Base-by-base conservation (phyloP, 1,140 invertebrate species). In the Tetragnatha versicolor region DNA sequence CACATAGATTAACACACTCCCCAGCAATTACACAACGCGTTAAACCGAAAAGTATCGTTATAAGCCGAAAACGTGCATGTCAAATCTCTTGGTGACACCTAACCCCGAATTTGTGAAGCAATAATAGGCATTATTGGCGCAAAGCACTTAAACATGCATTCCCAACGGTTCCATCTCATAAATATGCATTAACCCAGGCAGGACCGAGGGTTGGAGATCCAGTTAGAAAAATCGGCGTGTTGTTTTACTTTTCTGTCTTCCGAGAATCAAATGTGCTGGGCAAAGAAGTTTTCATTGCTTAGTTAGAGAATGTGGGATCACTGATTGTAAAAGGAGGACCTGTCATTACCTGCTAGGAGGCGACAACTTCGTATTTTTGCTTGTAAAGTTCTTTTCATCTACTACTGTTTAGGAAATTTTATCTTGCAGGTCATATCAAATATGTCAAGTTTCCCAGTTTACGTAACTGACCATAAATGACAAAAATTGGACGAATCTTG, bases 1-100 rank as follows among this genome's bases (percentile, higher is more conserved):
- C n/a, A n/a, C n/a, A n/a, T n/a, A n/a, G n/a, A n/a, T n/a, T n/a
- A n/a, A n/a, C n/a, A n/a, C n/a, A n/a, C n/a, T 14, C 17, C 51
- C 51, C 27, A 14, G 29, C 29, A 35, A 58, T 58, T 58, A 58
- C 29, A 31, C 31, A 58, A 58, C 27, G 5, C 3, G n/a, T 27
- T 58, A 58, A 58, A 58, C 29, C 29, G 55, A n/a, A 58, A 58
- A 58, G 31, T 58, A 58, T n/a, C 55, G 55, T n/a, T n/a, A 31
- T 5, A 27, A 33, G 55, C 27, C 14, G 35, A 53, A 42, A 42
- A 42, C 20, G 22, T 25, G 20, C n/a, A 42, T 6, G 29, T 12
- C 14, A 31, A 58, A 20, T 42, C 29, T 4, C 29, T 20, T 58
- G n/a, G 55, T 58, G 55, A 58, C 55, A 58, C 55, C 55, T 58